Evolutionary conservation across 2,888 invertebrate species (phyloP).

Genomic region (Leucophenga montana): DNA sequence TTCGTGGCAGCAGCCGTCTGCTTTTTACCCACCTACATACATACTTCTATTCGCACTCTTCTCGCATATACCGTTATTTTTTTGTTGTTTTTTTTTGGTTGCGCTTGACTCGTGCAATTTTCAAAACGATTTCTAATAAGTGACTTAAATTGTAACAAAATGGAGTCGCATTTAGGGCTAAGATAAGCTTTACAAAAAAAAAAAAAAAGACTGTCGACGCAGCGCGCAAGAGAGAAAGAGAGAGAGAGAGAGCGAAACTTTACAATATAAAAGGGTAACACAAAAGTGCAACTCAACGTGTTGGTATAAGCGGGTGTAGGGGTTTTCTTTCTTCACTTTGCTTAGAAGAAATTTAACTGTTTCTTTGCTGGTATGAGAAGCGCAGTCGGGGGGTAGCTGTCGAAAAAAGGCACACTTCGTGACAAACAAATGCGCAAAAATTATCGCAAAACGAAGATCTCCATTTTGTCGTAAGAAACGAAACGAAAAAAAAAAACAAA

Average conservation of each 20-base stretch:
- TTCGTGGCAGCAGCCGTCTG: constrained; percentile 45
- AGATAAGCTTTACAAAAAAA: constrained; percentile 52
- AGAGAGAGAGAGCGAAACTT: constrained; percentile 40
- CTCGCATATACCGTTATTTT: background rate
- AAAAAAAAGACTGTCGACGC: no score
- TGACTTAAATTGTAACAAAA: constrained; percentile 66
- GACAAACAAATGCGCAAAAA: constrained; percentile 71
- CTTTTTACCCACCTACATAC: constrained; percentile 12
- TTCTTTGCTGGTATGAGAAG: constrained; percentile 35
- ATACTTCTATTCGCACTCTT: no score
- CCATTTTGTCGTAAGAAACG: constrained; percentile 48
- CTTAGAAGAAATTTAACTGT: no score
- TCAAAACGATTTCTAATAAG: constrained; percentile 67
- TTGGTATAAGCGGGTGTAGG: no score
- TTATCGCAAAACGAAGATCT: constrained; percentile 68
- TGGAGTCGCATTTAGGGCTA: constrained; percentile 62
- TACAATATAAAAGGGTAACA: constrained; percentile 35
- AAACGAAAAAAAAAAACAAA: no score
- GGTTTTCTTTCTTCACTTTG: no score
- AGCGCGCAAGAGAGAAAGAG: background rate
- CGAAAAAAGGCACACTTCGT: constrained; percentile 64
- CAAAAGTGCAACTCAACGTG: constrained; percentile 1
- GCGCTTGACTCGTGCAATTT: constrained; percentile 60
- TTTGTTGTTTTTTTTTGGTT: constrained; percentile 40
- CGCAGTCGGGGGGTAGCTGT: constrained; percentile 31